Percentiles rank a stretch among this genome's conserved stretches.
phyloP scores from a whole-genome alignment of 2,113 vertebrate genomes.

The Pimephales promelas region DNA sequence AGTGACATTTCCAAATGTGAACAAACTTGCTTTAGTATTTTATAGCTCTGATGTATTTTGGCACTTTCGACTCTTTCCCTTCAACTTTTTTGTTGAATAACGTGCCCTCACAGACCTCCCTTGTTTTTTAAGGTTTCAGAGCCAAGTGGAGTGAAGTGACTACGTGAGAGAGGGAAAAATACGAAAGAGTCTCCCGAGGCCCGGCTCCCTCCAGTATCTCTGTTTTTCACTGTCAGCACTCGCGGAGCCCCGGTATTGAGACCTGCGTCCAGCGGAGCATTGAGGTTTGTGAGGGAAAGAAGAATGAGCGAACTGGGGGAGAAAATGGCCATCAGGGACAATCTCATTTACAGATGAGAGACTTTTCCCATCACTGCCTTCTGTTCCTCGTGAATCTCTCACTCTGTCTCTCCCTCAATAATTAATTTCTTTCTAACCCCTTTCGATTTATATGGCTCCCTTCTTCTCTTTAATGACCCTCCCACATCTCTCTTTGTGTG shows the following conservation, averaged over 20 bases:
- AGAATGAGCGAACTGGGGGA: constrained; percentile 38
- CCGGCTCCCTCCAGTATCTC: constrained; percentile 19
- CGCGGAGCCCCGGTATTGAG: background rate
- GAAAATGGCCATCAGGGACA: constrained; percentile 63
- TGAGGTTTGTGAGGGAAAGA: constrained; percentile 39
- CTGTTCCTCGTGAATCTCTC: constrained; percentile 47
- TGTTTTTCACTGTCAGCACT: constrained; percentile 44
- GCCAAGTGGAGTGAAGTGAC: background rate
- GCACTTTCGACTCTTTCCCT: background rate
- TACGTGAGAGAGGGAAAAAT: background rate
- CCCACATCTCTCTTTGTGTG: background rate
- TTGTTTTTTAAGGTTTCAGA: constrained; percentile 29
- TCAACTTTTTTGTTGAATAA: constrained; percentile 33
- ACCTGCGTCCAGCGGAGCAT: constrained; percentile 31
- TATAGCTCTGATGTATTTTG: background rate
- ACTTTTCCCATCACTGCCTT: constrained; percentile 37
- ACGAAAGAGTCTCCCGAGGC: constrained; percentile 5
- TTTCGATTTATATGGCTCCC: constrained; percentile 43
- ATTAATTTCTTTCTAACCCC: constrained; percentile 53
- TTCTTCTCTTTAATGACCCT: constrained; percentile 13
- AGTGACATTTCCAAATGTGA: too few relatives aligned
- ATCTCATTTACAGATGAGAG: constrained; percentile 65
- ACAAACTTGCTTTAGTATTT: background rate
- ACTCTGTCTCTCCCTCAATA: constrained; percentile 38
- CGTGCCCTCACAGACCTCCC: background rate